Percentiles rank a stretch among this genome's conserved stretches.
phyloP scores from a whole-genome alignment of 2,888 invertebrate genomes.

The Zygaena filipendulae region DNA sequence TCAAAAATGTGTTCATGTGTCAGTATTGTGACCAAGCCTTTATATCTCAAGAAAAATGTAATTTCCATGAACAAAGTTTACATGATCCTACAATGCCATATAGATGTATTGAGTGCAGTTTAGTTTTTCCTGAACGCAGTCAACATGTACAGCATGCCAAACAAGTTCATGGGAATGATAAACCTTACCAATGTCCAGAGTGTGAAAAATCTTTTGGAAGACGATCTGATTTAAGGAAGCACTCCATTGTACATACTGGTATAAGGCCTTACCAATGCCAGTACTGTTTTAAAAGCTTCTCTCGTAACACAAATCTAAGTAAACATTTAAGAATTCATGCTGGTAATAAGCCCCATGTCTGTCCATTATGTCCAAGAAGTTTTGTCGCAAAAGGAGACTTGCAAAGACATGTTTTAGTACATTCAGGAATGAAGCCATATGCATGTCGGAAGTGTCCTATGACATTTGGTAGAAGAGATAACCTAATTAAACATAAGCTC shows the following conservation, averaged over 20 bases:
- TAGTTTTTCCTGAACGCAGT: slow-evolving; percentile 70
- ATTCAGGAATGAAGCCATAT: slow-evolving; percentile 74
- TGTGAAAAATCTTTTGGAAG: slow-evolving; percentile 77
- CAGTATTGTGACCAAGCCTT: slow-evolving; percentile 80
- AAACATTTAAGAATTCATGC: slow-evolving; percentile 80
- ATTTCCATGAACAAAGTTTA: slow-evolving; percentile 69
- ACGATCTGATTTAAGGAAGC: slow-evolving; percentile 77
- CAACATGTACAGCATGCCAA: slow-evolving; percentile 75
- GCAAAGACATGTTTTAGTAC: slow-evolving; percentile 73
- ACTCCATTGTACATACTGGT: slow-evolving; percentile 82
- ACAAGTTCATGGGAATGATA: slow-evolving; percentile 74
- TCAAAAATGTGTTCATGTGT: slow-evolving; percentile 75
- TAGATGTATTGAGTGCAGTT: slow-evolving; percentile 68
- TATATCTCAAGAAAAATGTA: slow-evolving; percentile 71
- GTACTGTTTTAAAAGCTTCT: slow-evolving; percentile 79
- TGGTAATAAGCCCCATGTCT: slow-evolving; percentile 77
- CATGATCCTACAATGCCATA: slow-evolving; percentile 73
- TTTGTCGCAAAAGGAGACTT: slow-evolving; percentile 77
- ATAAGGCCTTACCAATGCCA: slow-evolving; percentile 78
- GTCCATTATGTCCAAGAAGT: slow-evolving; percentile 77
- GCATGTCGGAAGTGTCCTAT: slow-evolving; percentile 73
- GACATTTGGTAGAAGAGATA: slow-evolving; percentile 75
- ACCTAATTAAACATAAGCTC: slow-evolving; percentile 74
- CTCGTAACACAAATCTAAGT: slow-evolving; percentile 80
- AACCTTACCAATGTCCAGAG: slow-evolving; percentile 76